phyloP scores from a whole-genome alignment of 1,140 invertebrate species.

The Orius insidiosus region DNA sequence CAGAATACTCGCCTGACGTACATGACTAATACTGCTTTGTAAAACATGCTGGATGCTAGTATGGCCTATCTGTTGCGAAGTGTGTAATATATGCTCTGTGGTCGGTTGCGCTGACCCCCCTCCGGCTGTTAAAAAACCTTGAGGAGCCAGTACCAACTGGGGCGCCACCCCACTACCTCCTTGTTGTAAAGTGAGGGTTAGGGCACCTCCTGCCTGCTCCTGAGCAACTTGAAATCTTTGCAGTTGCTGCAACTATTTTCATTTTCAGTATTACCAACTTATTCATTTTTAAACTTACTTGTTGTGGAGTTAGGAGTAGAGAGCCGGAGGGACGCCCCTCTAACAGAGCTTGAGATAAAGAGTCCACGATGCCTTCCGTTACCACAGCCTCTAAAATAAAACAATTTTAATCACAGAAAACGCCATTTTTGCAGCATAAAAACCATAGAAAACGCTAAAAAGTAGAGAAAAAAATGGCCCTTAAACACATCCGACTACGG shows the following conservation, averaged over 20 bases:
- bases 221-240: constrained; percentile 32
- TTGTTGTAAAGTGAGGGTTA: constrained; percentile 33
- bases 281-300: constrained; percentile 25
- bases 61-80: constrained; percentile 18
- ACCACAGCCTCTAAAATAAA: constrained; percentile 31
- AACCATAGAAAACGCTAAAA: too few species aligned
- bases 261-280: not conserved
- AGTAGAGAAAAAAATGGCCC: too few species aligned
- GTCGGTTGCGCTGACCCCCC: constrained; percentile 16
- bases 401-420: constrained; percentile 24
- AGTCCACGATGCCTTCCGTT: constrained; percentile 37
- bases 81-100: constrained; percentile 18
- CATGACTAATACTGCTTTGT: constrained; percentile 15
- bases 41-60: constrained; percentile 16
- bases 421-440: constrained; percentile 3
- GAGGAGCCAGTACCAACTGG: constrained; percentile 19
- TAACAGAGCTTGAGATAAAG: constrained; percentile 25
- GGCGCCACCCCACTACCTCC: constrained; percentile 19
- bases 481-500: too few species aligned
- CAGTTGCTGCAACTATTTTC: constrained; percentile 30
- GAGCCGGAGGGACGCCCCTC: constrained; percentile 38
- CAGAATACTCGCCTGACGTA: constrained; percentile 6
- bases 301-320: constrained; percentile 35
- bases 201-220: constrained; percentile 27
- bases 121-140: constrained; percentile 12